These are phyloP conservation scores for Sciurus vulgaris DNA, from an alignment of 2,797 vertebrate species.

Conservation along the genomic window DNA sequence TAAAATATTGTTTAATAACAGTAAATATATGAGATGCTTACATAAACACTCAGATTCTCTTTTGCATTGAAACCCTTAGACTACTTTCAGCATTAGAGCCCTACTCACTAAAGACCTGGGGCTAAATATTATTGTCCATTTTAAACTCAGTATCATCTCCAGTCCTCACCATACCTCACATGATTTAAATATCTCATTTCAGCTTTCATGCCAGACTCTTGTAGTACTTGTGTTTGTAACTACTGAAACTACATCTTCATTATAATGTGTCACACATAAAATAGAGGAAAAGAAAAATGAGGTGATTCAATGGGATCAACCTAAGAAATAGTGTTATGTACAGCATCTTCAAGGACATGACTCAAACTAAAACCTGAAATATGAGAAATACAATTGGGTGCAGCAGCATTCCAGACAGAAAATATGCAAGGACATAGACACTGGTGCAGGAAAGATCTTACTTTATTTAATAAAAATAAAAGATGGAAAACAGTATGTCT, in stretches of 20 bases:
- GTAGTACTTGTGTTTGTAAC: not conserved
- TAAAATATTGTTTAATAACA: not conserved
- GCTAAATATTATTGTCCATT: not conserved
- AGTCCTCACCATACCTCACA: not conserved
- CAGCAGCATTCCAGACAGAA: not conserved
- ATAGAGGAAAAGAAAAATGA: not conserved
- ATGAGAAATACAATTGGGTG: not conserved
- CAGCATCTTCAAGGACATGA: not conserved
- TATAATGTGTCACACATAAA: not conserved
- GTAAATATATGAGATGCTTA: not conserved
- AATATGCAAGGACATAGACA: not conserved
- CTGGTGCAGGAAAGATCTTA: not conserved
- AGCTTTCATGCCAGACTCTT: not conserved
- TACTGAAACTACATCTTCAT: not conserved
- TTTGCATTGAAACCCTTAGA: not conserved
- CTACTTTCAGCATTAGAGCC: not conserved
- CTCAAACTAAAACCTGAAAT: not conserved
- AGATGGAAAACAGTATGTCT: not conserved
- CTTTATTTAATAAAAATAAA: not conserved
- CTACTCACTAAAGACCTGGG: not conserved
- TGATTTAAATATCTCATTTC: not conserved
- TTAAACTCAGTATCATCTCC: not conserved
- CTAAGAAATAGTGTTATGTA: not conserved
- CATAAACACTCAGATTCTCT: not conserved
- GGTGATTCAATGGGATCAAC: not conserved